Evolutionary conservation across 2,113 vertebrate genomes (phyloP), one percentile per base, ranked within the genome.

Genomic region (Thymallus thymallus): DNA sequence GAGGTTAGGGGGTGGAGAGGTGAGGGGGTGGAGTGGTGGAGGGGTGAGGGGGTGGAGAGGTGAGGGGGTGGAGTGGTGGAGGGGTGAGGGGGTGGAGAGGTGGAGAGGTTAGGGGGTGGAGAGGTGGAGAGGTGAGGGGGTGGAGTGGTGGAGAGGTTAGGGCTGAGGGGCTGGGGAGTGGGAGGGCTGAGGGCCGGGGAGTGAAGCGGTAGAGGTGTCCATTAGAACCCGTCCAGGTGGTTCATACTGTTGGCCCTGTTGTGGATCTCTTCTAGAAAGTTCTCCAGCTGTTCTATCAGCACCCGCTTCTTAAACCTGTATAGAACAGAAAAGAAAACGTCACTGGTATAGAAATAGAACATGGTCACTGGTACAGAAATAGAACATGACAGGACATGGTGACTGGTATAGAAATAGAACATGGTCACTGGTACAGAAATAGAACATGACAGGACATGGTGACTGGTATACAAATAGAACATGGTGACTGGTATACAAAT

Each of bases 231-330:
- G 51, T 64, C 95, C 90, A 98, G 91, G 79, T 98, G 96, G 90
- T 97, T 98, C 89, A 96, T 92, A 85, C 93, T 94, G 81, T 91
- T 94, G 71, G 95, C 92, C 92, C 95, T 92, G 85, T 89, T 94
- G 90, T 98, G 95, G 86, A 98, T 95, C 91, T 98, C 96, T 80
- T 98, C 96, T 66, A 99, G 91, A 88, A 98, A 95, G 86, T 92
- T 95, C 87, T 98, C 95, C 78, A 99, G 93, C 80, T 99, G 96
- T 92, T 99, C 96, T 76, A 99, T 98, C 85, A 99, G 93, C 92
- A 98, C 96, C 68, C 95, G 90, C 84, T 98, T 99, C 91, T 99
- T 99, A 92, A 99, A 99, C 90, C 97, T 98, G 89, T 26, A 26
- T 2, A 26, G 26, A 22, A 81, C 72, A 74, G 32, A 82, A 81